phyloP scores from a whole-genome alignment of 2,888 invertebrate genomes.

The Lycocerus yunnanus region DNA sequence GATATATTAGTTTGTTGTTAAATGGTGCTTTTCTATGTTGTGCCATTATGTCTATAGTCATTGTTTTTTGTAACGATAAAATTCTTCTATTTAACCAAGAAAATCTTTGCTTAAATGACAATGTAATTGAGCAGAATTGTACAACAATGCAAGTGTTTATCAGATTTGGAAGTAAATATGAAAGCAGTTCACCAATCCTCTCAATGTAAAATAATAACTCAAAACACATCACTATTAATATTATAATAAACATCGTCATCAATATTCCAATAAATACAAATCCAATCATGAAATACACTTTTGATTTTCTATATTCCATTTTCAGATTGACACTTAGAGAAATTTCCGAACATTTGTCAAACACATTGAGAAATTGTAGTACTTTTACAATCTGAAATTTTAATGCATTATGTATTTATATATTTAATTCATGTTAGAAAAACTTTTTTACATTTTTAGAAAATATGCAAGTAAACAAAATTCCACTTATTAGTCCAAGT shows the following conservation, averaged over 20 bases:
- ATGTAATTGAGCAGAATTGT: neutral
- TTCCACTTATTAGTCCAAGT: neutral
- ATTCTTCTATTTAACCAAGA: neutral
- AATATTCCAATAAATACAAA: neutral
- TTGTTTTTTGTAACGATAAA: no score
- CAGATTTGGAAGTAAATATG: neutral
- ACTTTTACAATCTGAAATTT: neutral
- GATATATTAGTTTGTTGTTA: neutral
- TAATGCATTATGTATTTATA: neutral
- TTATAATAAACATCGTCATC: neutral
- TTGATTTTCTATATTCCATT: neutral
- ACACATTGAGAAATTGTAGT: neutral
- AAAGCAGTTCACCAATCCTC: neutral
- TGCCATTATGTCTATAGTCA: neutral
- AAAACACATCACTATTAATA: neutral
- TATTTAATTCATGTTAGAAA: neutral
- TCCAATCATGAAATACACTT: neutral
- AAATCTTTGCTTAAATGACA: neutral
- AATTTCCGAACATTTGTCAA: neutral
- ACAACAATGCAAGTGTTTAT: neutral
- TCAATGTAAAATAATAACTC: neutral
- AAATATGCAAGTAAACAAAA: neutral
- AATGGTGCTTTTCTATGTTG: neutral
- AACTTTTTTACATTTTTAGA: neutral
- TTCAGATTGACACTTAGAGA: neutral